Base-by-base conservation (phyloP, 1,140 invertebrate species). In the Oreohelix idahoensis region DNA sequence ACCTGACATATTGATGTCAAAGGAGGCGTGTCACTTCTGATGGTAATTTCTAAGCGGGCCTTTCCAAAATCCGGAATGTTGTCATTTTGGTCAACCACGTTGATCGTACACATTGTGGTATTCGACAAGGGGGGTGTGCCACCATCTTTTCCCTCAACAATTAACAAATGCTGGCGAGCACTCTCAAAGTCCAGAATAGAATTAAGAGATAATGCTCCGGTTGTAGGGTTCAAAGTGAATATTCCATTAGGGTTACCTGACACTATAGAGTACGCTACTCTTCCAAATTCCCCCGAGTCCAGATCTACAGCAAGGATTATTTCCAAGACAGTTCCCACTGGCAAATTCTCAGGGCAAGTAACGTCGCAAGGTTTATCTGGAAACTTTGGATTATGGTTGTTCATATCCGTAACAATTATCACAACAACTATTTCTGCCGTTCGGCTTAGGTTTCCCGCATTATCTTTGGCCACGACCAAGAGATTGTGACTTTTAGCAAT, bases 1-100 rank as follows among this genome's bases (percentile, higher is more conserved):
- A 76, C n/a, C 20, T 58, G 10, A 5, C 36, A 32, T 11, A 81
- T 26, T n/a, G 66, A 53, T 0, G 71, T n/a, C 39, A 39, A 0
- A 8, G 42, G 49, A 1, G 79, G 20, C 17, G 53, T 81, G 58
- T 51, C n/a, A 38, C 32, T 39, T 23, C 29, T 0, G 35, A 81
- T 39, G 0, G 26, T 36, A 13, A 38, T 11, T 20, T 51, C 36
- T n/a, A 71, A 1, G 4, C 38, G 2, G 63, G 36, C 10, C 26
- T 20, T 23, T 13, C n/a, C 29, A 36, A 79, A 84, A 38, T 73
- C 38, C n/a, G 84, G 84, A 26, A 39, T 36, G 38, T 85, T 75
- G 49, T 85, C 84, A 63, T 85, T 85, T n/a, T 70, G 11, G 53
- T 85, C 84, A 23, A 17, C 35, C 15, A 85, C 84, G 42, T 49